Evolutionary conservation across 2,888 invertebrate genomes (phyloP), one percentile per base, ranked within the genome.

Genomic region (Eumacrocentrus americanus): DNA sequence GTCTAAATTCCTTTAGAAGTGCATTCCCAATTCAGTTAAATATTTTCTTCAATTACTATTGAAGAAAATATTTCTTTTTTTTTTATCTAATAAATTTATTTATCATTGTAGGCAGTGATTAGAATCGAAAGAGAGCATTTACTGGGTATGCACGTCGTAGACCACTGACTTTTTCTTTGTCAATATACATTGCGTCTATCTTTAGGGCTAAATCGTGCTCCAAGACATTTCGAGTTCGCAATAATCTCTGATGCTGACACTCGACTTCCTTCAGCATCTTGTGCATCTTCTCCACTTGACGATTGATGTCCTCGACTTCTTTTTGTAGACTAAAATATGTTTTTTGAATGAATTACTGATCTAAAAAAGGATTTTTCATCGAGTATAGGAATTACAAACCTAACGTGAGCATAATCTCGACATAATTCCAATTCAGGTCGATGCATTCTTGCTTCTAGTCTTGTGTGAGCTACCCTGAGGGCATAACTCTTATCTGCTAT

Each of bases 121-220:
- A 91, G 71, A 91, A 88, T 83, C 90, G 90, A 72, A 92, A 91
- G 62, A 92, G 88, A 52, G 90, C 90, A 44, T 90, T 90, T 68
- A 94, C 90, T 2, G 96, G 96, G 84, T 95, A 97, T 7, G 95
- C 92, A 64, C 95, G 87, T 50, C 97, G 85, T 74, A 96, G 86
- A 3, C 95, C 94, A 85, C 94, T 89, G 81, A 96, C 96, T 83
- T 95, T 95, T 82, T 97, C 97, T 62, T 95, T 86, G 83, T 97
- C 96, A 67, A 97, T 94, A 82, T 95, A 95, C 66, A 96, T 83
- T 9, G 94, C 89, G 77, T 94, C 94, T 69, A 91, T 89, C 85
- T 97, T 97, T 77, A 90, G 86, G 63, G 90, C 87, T 53, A 94
- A 83, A 82, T 97, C 95, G 40, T 90, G 89, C 83, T 97, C 96